Conservation (phyloP, 2,113 vertebrate species). For the Pangasianodon hypophthalmus region DNA sequence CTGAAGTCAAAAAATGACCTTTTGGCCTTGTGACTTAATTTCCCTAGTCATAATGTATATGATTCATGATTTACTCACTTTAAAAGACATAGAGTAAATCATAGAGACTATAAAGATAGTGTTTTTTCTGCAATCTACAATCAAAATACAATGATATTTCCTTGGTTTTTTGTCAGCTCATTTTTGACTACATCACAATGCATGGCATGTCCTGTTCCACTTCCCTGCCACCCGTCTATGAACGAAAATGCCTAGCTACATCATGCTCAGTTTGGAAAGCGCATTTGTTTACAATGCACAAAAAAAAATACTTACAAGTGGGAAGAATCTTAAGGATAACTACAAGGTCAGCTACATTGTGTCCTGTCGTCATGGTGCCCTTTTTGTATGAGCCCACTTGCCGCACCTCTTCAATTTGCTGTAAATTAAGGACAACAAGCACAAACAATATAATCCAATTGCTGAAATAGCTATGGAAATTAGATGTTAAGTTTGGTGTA, state of each 20-base stretch:
- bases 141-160: background rate
- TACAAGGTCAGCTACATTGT: constrained; percentile 94
- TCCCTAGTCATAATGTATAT: background rate
- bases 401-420: constrained; percentile 99
- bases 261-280: background rate
- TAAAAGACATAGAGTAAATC: background rate
- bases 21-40: background rate
- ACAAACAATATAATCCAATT: background rate
- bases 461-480: background rate
- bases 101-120: background rate
- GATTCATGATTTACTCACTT: background rate
- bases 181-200: background rate
- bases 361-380: constrained; percentile 94
- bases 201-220: background rate
- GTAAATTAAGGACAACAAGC: background rate
- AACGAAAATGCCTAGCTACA: background rate
- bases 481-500: too few relatives aligned
- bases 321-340: constrained; percentile 97
- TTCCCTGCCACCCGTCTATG: too few relatives aligned
- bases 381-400: constrained; percentile 99
- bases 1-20: background rate
- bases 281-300: background rate
- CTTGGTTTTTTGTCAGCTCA: background rate
- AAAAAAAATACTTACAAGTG: constrained; percentile 79
- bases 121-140: background rate